These are phyloP conservation scores for Spisula solida DNA, from an alignment of 2,888 invertebrate genomes.

Conservation along the genomic window DNA sequence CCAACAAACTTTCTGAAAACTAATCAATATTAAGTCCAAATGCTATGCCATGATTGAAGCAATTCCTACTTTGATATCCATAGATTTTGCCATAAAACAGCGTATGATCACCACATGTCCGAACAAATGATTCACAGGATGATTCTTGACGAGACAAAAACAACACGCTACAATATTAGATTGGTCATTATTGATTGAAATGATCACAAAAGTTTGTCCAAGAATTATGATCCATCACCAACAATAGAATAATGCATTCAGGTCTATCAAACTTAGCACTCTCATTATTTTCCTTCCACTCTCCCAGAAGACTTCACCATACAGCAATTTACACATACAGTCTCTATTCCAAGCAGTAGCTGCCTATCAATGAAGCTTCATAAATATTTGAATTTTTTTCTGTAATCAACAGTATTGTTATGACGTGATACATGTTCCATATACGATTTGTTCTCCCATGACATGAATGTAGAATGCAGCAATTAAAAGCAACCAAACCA, in stretches of 20 bases:
- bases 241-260: background rate
- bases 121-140: background rate
- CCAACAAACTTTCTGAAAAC: background rate
- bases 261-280: background rate
- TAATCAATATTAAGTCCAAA: background rate
- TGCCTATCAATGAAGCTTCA: background rate
- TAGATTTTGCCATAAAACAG: background rate
- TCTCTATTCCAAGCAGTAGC: background rate
- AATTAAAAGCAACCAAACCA: too few relatives aligned
- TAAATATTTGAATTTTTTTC: slow-evolving; percentile 9
- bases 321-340: slow-evolving; percentile 7
- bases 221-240: slow-evolving; percentile 14
- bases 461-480: background rate
- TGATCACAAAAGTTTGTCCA: background rate
- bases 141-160: background rate
- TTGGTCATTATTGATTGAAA: background rate
- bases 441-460: background rate
- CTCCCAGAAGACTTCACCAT: background rate
- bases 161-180: background rate
- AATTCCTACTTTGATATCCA: background rate
- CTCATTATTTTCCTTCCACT: background rate
- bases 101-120: background rate
- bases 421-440: background rate
- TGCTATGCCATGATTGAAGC: background rate
- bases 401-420: background rate